Percentiles rank a stretch among this genome's conserved stretches.
phyloP scores from a whole-genome alignment of 2,113 vertebrate species.

The Psophia crepitans region DNA sequence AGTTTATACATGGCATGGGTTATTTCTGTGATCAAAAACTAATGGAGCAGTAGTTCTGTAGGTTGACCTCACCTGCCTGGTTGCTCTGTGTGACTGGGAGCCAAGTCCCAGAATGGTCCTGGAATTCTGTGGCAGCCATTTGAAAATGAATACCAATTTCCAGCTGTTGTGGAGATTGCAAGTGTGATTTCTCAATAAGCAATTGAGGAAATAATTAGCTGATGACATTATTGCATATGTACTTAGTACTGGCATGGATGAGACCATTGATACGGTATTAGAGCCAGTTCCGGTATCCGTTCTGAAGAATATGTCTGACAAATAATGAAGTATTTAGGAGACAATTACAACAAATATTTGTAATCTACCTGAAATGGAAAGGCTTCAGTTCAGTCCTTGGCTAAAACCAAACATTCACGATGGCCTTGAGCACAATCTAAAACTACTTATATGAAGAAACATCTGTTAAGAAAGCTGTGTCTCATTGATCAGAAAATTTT shows the following conservation, averaged over 20 bases:
- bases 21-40: conserved; percentile 2
- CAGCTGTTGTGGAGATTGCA: background rate
- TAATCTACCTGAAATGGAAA: background rate
- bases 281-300: background rate
- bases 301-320: background rate
- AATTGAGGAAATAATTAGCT: background rate
- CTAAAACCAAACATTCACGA: background rate
- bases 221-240: background rate
- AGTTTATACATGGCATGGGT: background rate
- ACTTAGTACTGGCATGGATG: background rate
- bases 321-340: background rate
- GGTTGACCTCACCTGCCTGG: background rate
- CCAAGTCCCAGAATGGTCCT: background rate
- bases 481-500: background rate
- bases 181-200: background rate
- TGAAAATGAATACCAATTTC: background rate
- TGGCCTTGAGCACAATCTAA: background rate
- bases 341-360: background rate
- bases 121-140: background rate
- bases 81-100: background rate
- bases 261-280: background rate
- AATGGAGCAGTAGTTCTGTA: background rate
- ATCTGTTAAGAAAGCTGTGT: background rate
- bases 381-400: background rate
- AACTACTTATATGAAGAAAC: background rate